phyloP scores from a whole-genome alignment of 2,113 vertebrate species.

The Pluvianellus socialis region DNA sequence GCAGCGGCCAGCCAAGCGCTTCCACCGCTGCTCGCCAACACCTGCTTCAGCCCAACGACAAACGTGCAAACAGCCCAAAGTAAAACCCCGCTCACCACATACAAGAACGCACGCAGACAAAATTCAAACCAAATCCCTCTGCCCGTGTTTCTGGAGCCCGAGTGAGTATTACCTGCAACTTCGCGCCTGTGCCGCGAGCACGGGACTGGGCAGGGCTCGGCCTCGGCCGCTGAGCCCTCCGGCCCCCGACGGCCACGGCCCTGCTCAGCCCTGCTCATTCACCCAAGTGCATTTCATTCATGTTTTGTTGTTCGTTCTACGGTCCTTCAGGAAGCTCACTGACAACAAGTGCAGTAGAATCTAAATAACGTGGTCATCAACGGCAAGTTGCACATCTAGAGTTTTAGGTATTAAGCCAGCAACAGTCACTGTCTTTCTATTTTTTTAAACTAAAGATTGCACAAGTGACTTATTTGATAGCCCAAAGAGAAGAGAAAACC shows the following conservation, averaged over 20 bases:
- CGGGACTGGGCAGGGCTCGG: not conserved
- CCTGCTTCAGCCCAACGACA: not conserved
- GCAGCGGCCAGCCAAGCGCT: not conserved
- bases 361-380: not conserved
- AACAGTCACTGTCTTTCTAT: not conserved
- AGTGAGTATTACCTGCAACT: too few species aligned
- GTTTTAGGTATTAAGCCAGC: not conserved
- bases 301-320: not conserved
- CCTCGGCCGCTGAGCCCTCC: not conserved
- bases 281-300: not conserved
- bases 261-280: not conserved
- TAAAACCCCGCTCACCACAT: not conserved
- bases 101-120: not conserved
- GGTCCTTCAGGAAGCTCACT: not conserved
- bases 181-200: not conserved
- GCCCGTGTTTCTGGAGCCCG: not conserved
- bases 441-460: not conserved
- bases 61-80: not conserved
- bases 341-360: not conserved
- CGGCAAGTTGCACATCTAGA: not conserved
- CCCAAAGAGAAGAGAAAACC: not conserved
- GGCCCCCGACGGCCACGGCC: rapidly evolving
- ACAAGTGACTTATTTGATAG: not conserved
- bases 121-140: not conserved
- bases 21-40: not conserved